phyloP scores from a whole-genome alignment of 2,113 vertebrate genomes.

The Carassius auratus region DNA sequence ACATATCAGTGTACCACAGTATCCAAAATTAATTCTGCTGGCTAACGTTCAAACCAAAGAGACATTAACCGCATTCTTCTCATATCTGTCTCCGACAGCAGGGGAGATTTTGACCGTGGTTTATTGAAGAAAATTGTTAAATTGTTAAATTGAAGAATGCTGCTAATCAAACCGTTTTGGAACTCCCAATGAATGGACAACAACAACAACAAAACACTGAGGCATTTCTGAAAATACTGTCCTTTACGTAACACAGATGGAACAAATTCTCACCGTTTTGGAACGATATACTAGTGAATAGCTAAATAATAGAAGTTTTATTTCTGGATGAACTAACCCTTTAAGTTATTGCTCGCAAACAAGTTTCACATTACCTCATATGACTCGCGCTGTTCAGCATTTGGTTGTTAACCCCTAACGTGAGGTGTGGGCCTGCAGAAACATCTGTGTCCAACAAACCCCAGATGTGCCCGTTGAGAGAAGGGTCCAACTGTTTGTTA shows the following conservation, averaged over 20 bases:
- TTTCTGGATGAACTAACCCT: background rate
- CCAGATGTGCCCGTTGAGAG: slow-evolving; percentile 55
- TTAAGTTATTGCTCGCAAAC: background rate
- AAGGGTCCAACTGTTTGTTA: slow-evolving; percentile 43
- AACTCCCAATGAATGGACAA: too few species aligned
- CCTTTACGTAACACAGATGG: too few species aligned
- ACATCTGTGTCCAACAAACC: slow-evolving; percentile 57
- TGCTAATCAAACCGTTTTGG: too few species aligned
- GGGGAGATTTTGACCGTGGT: background rate
- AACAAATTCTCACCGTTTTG: too few species aligned
- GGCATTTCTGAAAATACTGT: too few species aligned
- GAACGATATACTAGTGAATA: too few species aligned
- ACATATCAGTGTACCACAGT: background rate
- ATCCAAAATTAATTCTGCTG: background rate
- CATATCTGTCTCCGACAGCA: background rate
- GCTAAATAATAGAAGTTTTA: too few species aligned
- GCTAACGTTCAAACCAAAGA: background rate
- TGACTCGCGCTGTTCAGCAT: background rate
- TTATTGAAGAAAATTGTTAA: too few species aligned
- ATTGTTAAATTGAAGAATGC: too few species aligned
- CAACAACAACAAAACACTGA: too few species aligned
- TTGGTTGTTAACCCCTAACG: background rate
- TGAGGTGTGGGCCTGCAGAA: slow-evolving; percentile 43
- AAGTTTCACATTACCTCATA: slow-evolving; percentile 1
- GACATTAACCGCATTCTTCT: slow-evolving; percentile 25